phyloP scores from a whole-genome alignment of 2,888 invertebrate genomes.

The Drosophila neonasuta region DNA sequence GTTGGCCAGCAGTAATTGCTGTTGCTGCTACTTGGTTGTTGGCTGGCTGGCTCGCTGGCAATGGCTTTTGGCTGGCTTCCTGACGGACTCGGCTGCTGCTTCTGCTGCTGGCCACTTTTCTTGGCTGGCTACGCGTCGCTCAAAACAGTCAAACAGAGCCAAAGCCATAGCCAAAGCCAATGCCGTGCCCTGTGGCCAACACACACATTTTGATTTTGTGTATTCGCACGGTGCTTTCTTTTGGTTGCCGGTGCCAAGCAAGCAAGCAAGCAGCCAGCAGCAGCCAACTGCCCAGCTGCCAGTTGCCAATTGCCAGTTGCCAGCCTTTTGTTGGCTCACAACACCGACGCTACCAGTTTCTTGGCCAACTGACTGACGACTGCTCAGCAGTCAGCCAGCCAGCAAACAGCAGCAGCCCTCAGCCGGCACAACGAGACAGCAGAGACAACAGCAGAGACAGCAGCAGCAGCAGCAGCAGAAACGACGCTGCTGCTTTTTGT shows the following conservation, averaged over 20 bases:
- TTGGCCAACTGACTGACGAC: conserved; percentile 81
- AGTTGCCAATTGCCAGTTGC: conserved; percentile 65
- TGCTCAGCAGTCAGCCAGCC: conserved; percentile 78
- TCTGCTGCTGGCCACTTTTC: conserved; percentile 68
- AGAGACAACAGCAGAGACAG: conserved; percentile 25
- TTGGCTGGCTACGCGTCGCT: conserved; percentile 76
- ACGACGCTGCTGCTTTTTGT: conserved; percentile 56
- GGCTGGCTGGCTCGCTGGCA: conserved; percentile 48
- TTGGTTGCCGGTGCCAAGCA: conserved; percentile 54
- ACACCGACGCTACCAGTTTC: conserved; percentile 79
- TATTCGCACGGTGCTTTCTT: conserved; percentile 24
- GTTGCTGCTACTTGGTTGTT: conserved; percentile 23
- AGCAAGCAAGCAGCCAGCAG: not conserved
- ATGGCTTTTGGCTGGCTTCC: conserved; percentile 46
- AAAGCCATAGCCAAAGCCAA: conserved; percentile 48
- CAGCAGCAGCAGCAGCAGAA: conserved; percentile 34
- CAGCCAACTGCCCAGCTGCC: conserved; percentile 64
- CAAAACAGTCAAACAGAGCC: conserved; percentile 45
- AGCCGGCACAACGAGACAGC: conserved; percentile 46
- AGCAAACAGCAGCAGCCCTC: conserved; percentile 73
- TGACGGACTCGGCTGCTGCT: conserved; percentile 37
- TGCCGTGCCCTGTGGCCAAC: conserved; percentile 55
- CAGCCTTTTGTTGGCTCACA: conserved; percentile 76
- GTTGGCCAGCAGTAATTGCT: conserved; percentile 65
- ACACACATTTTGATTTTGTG: conserved; percentile 22